These are phyloP conservation scores for Arenaria interpres DNA, from an alignment of 2,113 vertebrate species.

Conservation along the genomic window DNA sequence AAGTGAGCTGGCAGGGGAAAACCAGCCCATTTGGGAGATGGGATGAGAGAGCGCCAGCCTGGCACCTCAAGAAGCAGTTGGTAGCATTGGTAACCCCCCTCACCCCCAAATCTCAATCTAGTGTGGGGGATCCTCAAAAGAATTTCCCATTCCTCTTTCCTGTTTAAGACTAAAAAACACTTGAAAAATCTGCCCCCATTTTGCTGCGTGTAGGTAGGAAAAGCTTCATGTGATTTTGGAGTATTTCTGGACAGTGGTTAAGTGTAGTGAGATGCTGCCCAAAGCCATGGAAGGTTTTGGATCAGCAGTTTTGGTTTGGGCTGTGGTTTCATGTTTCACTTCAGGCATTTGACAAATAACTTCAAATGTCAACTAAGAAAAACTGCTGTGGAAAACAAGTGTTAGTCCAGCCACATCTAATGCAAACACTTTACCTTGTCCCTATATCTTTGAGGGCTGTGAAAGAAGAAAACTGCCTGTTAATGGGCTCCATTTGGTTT, in stretches of 20 bases:
- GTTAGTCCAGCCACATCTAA: not conserved
- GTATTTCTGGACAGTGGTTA: not conserved
- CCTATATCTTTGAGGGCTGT: not conserved
- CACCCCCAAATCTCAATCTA: too few relatives aligned
- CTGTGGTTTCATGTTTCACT: not conserved
- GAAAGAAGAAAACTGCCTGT: not conserved
- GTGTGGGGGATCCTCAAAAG: not conserved
- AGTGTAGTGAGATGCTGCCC: not conserved
- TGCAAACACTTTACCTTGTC: not conserved
- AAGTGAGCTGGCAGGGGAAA: not conserved
- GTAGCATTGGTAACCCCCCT: not conserved
- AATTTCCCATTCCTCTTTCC: not conserved
- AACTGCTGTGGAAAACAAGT: not conserved
- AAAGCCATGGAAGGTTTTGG: not conserved
- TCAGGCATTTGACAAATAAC: not conserved
- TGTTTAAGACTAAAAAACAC: accelerated
- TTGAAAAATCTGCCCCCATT: not conserved
- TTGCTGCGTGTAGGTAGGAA: not conserved
- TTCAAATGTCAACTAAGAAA: not conserved
- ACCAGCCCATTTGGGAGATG: accelerated
- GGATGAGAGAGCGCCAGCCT: not conserved
- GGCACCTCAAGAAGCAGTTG: not conserved
- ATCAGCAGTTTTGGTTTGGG: not conserved
- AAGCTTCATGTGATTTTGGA: not conserved
- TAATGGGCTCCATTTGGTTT: not conserved